Conservation (phyloP, 2,113 vertebrate genomes). For the Empidonax traillii region DNA sequence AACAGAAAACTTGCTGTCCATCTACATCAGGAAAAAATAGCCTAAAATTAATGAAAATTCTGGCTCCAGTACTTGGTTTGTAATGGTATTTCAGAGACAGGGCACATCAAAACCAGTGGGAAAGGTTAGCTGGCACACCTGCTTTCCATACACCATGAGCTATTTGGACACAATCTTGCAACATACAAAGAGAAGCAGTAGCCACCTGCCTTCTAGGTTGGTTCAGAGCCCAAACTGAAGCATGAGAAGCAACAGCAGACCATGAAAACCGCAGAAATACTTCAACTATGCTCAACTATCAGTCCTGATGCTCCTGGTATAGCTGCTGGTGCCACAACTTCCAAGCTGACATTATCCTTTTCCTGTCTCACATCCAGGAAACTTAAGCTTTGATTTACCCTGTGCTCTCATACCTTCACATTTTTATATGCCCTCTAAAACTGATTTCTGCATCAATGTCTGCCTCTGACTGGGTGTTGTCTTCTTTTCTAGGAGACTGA, state of each 20-base stretch:
- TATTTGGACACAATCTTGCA: background rate
- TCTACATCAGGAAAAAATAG: background rate
- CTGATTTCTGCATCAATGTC: background rate
- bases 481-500: background rate
- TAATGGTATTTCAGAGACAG: background rate
- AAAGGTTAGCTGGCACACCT: rapidly evolving
- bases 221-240: background rate
- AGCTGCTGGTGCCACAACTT: background rate
- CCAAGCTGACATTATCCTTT: background rate
- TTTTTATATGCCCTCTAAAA: background rate
- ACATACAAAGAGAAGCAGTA: background rate
- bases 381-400: background rate
- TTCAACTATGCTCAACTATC: rapidly evolving
- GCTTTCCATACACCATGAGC: background rate
- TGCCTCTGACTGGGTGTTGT: background rate
- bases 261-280: background rate
- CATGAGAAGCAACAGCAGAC: background rate
- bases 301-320: rapidly evolving
- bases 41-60: background rate
- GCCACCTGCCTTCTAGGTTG: background rate
- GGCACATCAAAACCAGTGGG: background rate
- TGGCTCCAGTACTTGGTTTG: rapidly evolving
- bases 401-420: background rate
- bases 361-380: background rate
- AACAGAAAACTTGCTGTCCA: background rate